phyloP scores from a whole-genome alignment of 2,888 invertebrate genomes.

The Spodoptera littoralis region DNA sequence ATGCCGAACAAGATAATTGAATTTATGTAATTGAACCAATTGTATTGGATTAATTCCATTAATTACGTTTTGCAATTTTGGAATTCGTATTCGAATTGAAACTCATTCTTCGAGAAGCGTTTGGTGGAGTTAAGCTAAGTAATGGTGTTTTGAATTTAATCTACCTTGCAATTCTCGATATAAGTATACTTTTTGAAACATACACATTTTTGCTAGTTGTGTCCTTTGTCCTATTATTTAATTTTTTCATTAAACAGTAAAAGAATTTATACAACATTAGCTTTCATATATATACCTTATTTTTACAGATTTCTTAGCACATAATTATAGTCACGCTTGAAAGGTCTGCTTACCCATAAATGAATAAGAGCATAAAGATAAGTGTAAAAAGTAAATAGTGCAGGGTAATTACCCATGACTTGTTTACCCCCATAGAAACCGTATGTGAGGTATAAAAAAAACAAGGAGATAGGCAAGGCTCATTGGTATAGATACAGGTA shows the following conservation, averaged over 20 bases:
- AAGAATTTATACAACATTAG: too few species aligned
- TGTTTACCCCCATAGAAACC: too few species aligned
- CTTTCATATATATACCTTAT: not conserved
- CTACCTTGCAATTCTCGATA: too few species aligned
- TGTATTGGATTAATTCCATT: conserved; percentile 22
- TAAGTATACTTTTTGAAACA: too few species aligned
- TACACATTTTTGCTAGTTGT: too few species aligned
- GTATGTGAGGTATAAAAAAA: too few species aligned
- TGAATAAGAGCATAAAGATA: conserved; percentile 39
- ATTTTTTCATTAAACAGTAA: too few species aligned
- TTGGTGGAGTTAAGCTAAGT: not conserved
- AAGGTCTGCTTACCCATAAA: conserved; percentile 32
- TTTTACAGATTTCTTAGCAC: not conserved
- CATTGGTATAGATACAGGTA: too few species aligned
- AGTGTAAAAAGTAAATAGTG: conserved; percentile 23
- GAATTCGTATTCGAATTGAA: conserved; percentile 9
- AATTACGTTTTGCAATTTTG: conserved; percentile 16
- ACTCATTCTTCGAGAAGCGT: not conserved
- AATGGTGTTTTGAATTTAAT: too few species aligned
- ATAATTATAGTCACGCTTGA: conserved; percentile 13
- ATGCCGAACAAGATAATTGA: conserved; percentile 38
- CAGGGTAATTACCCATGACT: conserved; percentile 31
- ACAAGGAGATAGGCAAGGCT: too few species aligned
- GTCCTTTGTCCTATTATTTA: too few species aligned
- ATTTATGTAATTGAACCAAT: conserved; percentile 35